phyloP scores from a whole-genome alignment of 30 jellyfish, hydroid and myxozoan genomes.

The Phacellophora camtschatica region DNA sequence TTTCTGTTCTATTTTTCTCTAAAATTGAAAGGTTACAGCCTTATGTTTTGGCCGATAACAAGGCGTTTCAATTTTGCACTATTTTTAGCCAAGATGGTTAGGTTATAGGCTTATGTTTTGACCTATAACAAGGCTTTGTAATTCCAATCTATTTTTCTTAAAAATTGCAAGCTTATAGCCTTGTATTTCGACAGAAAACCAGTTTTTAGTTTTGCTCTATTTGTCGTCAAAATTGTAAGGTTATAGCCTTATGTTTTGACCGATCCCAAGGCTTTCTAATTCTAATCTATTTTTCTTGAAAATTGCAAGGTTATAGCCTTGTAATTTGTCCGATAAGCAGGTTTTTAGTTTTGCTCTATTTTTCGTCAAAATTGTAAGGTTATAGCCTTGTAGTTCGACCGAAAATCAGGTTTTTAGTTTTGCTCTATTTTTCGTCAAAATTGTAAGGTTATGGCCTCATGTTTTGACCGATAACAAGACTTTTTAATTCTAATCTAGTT shows the following conservation, averaged over 20 bases:
- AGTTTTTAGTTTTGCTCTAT: not conserved
- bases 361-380: not conserved
- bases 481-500: not conserved
- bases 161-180: not conserved
- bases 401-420: not conserved
- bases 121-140: not conserved
- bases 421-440: no score
- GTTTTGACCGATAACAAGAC: not conserved
- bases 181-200: not conserved
- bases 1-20: not conserved
- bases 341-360: not conserved
- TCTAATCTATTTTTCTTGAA: no score
- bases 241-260: not conserved
- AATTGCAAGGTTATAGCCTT: conserved; percentile 12
- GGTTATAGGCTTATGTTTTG: not conserved
- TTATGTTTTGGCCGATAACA: not conserved
- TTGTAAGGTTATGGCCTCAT: not conserved
- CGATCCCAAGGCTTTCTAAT: not conserved
- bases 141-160: not conserved
- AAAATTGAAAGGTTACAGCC: not conserved
- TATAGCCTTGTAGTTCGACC: not conserved
- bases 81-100: not conserved
- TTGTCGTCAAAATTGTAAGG: not conserved
- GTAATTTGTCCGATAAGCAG: no score
- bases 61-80: not conserved